phyloP scores from a whole-genome alignment of 2,113 vertebrate genomes.

The Tricholaema leucomelas region DNA sequence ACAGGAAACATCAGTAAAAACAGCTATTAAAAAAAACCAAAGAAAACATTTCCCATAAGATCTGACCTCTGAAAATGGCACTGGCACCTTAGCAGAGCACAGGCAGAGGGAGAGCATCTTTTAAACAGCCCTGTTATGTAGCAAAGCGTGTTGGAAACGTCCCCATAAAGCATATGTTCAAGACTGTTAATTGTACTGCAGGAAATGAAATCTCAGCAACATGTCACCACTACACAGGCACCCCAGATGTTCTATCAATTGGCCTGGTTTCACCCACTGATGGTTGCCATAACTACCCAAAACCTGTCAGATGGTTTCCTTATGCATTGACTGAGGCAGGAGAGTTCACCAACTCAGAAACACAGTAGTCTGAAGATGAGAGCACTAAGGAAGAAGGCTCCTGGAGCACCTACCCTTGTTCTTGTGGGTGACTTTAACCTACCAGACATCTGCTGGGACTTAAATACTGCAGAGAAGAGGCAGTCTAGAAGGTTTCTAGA shows the following conservation, averaged over 20 bases:
- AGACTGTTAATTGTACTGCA: conserved; percentile 14
- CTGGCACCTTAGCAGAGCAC: not conserved
- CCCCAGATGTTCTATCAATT: conserved; percentile 8
- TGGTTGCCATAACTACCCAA: not conserved
- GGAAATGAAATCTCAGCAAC: conserved; percentile 17
- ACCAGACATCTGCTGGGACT: too few relatives aligned
- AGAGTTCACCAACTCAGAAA: not conserved
- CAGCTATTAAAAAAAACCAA: not conserved
- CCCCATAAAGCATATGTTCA: conserved; percentile 33
- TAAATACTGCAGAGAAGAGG: too few relatives aligned
- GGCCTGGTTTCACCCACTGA: not conserved
- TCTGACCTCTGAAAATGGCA: not conserved
- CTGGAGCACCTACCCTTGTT: too few relatives aligned
- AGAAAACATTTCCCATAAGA: not conserved
- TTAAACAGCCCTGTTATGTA: not conserved
- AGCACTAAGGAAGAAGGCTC: not conserved
- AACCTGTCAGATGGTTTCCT: not conserved
- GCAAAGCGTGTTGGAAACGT: conserved; percentile 7
- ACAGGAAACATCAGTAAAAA: not conserved
- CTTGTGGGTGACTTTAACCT: too few relatives aligned
- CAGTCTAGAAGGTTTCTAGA: too few relatives aligned
- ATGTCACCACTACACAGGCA: not conserved
- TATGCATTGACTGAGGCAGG: not conserved
- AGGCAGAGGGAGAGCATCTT: not conserved
- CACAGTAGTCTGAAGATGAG: not conserved